Conservation (phyloP, 2,113 vertebrate species). For the Solenodon paradoxus region DNA sequence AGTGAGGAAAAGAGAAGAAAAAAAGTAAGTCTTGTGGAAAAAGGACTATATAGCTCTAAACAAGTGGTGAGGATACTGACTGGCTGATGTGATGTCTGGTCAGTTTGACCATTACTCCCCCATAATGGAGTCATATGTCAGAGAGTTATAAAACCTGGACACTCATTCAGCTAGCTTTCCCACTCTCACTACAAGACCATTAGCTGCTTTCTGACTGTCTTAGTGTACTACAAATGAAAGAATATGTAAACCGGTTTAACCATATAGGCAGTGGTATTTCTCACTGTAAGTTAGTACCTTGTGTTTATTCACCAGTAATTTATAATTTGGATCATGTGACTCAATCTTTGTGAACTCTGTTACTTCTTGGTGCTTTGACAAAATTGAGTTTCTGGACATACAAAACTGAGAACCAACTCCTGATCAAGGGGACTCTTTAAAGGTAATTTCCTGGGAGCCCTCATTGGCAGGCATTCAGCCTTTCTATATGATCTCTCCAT, state of each 20-base stretch:
- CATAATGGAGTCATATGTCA: neutral
- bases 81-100: neutral
- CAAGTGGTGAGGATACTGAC: neutral
- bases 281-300: neutral
- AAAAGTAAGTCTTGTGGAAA: neutral
- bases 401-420: conserved; percentile 2
- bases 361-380: neutral
- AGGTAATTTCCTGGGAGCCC: neutral
- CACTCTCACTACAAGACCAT: neutral
- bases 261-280: neutral
- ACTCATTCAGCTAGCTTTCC: neutral
- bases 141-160: neutral
- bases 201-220: neutral
- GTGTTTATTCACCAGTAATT: neutral
- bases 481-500: neutral
- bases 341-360: neutral
- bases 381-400: neutral
- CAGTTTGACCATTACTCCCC: neutral
- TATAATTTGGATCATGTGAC: neutral
- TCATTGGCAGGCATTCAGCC: neutral
- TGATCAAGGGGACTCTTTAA: neutral
- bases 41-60: neutral
- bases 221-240: neutral
- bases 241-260: neutral
- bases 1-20: neutral